Base-by-base conservation (phyloP, 1,140 invertebrate species). In the Lordiphosa clarofinis region DNA sequence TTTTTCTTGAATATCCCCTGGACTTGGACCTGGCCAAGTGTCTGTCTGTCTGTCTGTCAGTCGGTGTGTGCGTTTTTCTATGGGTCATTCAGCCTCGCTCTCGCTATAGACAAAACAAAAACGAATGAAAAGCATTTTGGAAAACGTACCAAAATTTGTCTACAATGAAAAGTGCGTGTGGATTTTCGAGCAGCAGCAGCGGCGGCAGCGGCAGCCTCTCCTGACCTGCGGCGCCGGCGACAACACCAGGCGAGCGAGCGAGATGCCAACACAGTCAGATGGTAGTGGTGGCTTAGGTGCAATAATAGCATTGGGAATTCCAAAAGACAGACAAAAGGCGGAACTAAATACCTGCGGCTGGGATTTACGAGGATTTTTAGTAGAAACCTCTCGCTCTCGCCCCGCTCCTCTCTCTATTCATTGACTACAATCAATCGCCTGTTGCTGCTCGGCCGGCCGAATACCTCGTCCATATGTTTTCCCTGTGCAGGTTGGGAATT, bases 251-350 rank as follows among this genome's bases (percentile, higher is more conserved):
- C 10, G 10, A 31, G 35, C 12, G 46, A 31, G n/a, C 6, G 19
- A 43, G 15, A 24, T 24, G 7, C 12, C 42, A 15, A 24, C 36
- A 52, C 35, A 43, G 55, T 71, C n/a, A 40, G 31, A 19, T 31
- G 36, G 11, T 47, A 33, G 56, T 67, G 50, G 67, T 69, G 78
- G 76, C 76, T 82, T 82, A 82, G 68, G 78, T 84, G 78, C 78
- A 86, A 78, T 82, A 78, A 82, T 82, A 78, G 78, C 69, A 84
- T 84, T 86, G 79, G 79, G 73, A 84, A 84, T 84, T 84, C 78
- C 76, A 66, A 68, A 55, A 65, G 65, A 48, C 56, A 67, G 60
- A 82, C 76, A 78, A 84, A 78, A 79, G 79, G 79, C 79, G 79
- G 79, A 84, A 86, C 79, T 84, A 84, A 84, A 84, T 84, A 84